phyloP scores from a whole-genome alignment of 1,140 invertebrate species.

The Pectinophora gossypiella region DNA sequence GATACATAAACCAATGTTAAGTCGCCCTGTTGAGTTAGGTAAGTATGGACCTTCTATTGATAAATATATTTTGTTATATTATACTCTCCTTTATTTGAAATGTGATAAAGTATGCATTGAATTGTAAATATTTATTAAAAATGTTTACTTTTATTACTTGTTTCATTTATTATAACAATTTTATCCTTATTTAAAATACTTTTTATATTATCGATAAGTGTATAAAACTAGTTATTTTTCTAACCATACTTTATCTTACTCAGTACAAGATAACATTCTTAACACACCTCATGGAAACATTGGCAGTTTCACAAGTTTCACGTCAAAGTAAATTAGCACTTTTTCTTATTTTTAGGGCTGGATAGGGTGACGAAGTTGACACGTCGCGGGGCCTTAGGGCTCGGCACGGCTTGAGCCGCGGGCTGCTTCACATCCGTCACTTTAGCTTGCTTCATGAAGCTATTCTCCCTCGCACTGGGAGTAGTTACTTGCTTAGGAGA shows the following conservation, averaged over 20 bases:
- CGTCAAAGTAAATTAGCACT: too few relatives aligned
- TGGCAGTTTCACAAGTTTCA: too few relatives aligned
- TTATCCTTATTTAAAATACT: too few relatives aligned
- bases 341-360: constrained; percentile 83
- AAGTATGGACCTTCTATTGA: constrained; percentile 41
- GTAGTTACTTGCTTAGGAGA: constrained; percentile 6
- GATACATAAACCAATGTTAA: too few relatives aligned
- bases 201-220: too few relatives aligned
- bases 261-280: too few relatives aligned
- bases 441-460: constrained; percentile 47
- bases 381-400: constrained; percentile 78
- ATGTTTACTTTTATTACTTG: constrained; percentile 44
- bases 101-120: constrained; percentile 53
- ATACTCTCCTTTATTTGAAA: constrained; percentile 49
- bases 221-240: too few relatives aligned
- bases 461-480: constrained; percentile 1
- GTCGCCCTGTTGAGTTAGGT: constrained; percentile 19
- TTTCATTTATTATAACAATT: constrained; percentile 21
- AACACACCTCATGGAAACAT: too few relatives aligned
- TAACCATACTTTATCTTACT: too few relatives aligned
- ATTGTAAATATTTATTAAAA: constrained; percentile 70
- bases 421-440: constrained; percentile 39
- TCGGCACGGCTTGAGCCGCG: constrained; percentile 24
- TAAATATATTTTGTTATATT: constrained; percentile 50
- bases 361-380: constrained; percentile 84